Evolutionary conservation across 37 sponge, comb jelly and placozoan species (phyloP), one percentile per base, ranked within the genome.

Genomic region (Oopsacas minuta): DNA sequence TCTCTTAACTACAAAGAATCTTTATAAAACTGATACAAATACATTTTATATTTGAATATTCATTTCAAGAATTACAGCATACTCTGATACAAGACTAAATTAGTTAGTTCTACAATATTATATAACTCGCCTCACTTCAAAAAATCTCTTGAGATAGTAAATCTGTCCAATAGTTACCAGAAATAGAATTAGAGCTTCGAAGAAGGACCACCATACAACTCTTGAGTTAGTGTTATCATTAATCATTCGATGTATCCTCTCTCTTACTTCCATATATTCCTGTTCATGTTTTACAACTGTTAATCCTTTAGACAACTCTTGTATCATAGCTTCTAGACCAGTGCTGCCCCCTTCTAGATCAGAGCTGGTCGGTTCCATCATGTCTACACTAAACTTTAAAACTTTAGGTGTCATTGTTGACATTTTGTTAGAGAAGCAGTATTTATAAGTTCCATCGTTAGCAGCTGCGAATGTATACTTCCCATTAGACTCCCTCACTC

Each of bases 121-220:
- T 37, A 97, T 93, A 75, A 97, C 93, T 37, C 99, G 37, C 81
- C 89, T 89, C 37, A 97, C 99, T 93, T 97, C 99, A 89, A 97
- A 97, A 88, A 97, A 97, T 37, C 99, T 83, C 89, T 93, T 94
- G 39, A 97, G 91, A 52, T 97, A 97, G 89, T 97, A 97, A 83
- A 97, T 93, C 89, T 97, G 99, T 82, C 99, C 99, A 37, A 93
- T 84, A 0, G 99, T 93, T 93, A 97, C 94, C 38, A 88, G 87
- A 37, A 97, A 51, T 7, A 97, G 92, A 36, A 98, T 87, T 36
- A 98, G 86, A 20, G 92, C 88, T 37, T 98, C 99, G 83, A 98
- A 98, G 81, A 98, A 89, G 0, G 99, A 87, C 99, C 99, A 98
- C 99, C 99, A 98, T 36, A 95, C 99, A 52, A 98, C 99, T 17